Evolutionary conservation across 2,888 invertebrate genomes (phyloP).

Genomic region (Leptura quadrifasciata): DNA sequence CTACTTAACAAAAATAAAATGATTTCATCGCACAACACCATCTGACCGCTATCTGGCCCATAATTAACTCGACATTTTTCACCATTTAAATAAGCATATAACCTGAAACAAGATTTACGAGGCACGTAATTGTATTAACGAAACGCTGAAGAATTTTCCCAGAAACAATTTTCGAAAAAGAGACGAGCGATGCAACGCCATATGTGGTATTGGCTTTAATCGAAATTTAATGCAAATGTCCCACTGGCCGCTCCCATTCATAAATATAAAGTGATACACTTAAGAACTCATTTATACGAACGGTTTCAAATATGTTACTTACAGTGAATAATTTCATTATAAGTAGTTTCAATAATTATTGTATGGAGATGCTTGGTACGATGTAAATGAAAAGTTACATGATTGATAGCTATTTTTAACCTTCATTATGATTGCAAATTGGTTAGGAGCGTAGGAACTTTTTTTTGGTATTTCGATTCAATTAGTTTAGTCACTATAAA

Average conservation of each 20-base stretch:
- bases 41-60: neutral
- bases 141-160: neutral
- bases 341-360: neutral
- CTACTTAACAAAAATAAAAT: neutral
- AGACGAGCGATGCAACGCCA: slow-evolving; percentile 17
- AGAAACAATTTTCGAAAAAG: slow-evolving; percentile 3
- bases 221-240: slow-evolving; percentile 57
- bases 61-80: neutral
- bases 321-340: slow-evolving; percentile 4
- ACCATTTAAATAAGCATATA: neutral
- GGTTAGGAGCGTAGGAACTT: neutral
- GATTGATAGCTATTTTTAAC: neutral
- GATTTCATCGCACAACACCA: neutral
- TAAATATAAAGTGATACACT: slow-evolving; percentile 58
- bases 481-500: too few species aligned
- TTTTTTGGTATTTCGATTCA: too few species aligned
- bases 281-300: slow-evolving; percentile 58
- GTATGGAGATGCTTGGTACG: neutral
- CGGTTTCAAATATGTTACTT: neutral
- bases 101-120: neutral
- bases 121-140: neutral
- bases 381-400: neutral
- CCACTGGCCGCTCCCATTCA: slow-evolving; percentile 57
- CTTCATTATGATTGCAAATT: neutral
- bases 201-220: slow-evolving; percentile 49